phyloP scores from a whole-genome alignment of 92 coral and sea anemone species.

The Palythoa heliodiscus region DNA sequence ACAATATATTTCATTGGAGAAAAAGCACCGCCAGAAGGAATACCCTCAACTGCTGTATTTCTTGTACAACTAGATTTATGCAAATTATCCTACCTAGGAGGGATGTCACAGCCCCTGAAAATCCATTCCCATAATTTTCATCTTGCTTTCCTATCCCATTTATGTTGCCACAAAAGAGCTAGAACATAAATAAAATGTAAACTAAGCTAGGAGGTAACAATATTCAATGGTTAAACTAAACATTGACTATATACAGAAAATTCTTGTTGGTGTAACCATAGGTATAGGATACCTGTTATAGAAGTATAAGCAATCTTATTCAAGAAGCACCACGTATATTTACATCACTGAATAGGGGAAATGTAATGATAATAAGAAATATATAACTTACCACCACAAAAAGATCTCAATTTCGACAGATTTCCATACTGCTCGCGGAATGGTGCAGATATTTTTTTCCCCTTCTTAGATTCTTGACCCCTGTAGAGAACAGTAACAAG shows the following conservation, averaged over 20 bases:
- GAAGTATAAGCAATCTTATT: neutral
- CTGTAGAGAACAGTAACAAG: slow-evolving; percentile 10
- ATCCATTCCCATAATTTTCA: neutral
- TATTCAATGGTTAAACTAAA: neutral
- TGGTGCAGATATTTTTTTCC: slow-evolving; percentile 1
- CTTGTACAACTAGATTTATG: neutral
- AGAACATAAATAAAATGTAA: neutral
- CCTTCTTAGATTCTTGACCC: slow-evolving; percentile 38
- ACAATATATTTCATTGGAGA: neutral
- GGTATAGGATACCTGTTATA: neutral
- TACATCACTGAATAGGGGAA: neutral
- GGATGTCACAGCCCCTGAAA: neutral
- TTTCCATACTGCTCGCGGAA: slow-evolving; percentile 43
- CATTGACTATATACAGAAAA: neutral
- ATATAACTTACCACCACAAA: slow-evolving; percentile 32
- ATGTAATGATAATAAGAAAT: neutral
- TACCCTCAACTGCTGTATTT: neutral
- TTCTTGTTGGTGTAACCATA: neutral
- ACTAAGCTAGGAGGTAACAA: neutral
- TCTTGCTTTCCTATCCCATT: neutral
- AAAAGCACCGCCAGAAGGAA: neutral
- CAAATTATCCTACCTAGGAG: neutral
- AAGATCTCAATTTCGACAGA: slow-evolving; percentile 41
- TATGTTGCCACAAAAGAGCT: neutral
- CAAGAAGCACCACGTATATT: neutral